Evolutionary conservation across 2,888 invertebrate genomes (phyloP).

Genomic region (Amaurobius ferox): DNA sequence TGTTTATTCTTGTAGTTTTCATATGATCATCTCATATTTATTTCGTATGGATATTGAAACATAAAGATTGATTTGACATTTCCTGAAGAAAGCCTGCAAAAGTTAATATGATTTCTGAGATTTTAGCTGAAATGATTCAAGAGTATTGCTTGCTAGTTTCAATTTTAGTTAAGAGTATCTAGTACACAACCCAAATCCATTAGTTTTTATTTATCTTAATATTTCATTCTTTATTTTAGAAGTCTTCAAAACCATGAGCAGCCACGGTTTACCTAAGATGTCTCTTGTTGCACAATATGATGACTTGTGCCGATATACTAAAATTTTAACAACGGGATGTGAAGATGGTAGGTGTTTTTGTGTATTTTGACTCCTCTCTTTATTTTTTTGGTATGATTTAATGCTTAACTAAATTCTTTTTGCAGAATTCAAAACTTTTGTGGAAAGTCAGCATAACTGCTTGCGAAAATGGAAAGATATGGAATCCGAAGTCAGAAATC

Average conservation of each 20-base stretch:
- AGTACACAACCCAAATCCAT: background rate
- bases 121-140: too few relatives aligned
- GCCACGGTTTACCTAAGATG: constrained; percentile 75
- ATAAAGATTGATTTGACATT: too few relatives aligned
- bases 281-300: constrained; percentile 78
- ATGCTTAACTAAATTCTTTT: background rate
- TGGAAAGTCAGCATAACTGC: constrained; percentile 85
- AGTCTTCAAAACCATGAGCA: constrained; percentile 12
- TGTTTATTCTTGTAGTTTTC: too few relatives aligned
- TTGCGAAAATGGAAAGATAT: constrained; percentile 84
- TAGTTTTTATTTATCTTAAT: background rate
- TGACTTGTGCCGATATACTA: constrained; percentile 78
- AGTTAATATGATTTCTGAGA: too few relatives aligned
- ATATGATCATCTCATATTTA: too few relatives aligned
- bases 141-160: too few relatives aligned
- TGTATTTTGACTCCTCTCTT: background rate
- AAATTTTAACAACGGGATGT: constrained; percentile 77
- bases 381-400: constrained; percentile 9
- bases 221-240: constrained; percentile 2
- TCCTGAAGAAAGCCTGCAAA: too few relatives aligned
- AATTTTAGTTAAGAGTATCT: background rate
- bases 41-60: too few relatives aligned
- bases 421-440: constrained; percentile 86
- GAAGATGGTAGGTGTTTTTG: constrained; percentile 77
- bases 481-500: constrained; percentile 84